Conservation (phyloP, 2,888 invertebrate species). For the Lapara coniferarum region DNA sequence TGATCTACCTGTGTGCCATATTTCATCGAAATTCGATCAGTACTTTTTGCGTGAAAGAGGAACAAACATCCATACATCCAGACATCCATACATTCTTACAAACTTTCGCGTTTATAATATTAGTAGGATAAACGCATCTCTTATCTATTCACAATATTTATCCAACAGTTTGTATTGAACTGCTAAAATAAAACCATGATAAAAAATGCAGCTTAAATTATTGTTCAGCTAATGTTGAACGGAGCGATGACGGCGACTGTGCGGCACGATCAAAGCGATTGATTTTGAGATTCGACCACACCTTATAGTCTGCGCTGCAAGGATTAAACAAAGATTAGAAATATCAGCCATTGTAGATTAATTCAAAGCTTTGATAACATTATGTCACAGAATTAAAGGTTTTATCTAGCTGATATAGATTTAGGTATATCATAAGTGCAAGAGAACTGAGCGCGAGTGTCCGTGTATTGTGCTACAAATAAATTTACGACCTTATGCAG, state of each 20-base stretch:
- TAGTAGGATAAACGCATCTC: neutral
- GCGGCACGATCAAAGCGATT: slow-evolving; percentile 63
- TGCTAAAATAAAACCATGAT: neutral
- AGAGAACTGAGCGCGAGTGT: too few species aligned
- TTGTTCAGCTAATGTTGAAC: slow-evolving; percentile 18
- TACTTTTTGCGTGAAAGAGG: too few species aligned
- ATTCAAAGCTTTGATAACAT: slow-evolving; percentile 14
- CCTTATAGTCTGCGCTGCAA: slow-evolving; percentile 13
- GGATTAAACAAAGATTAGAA: slow-evolving; percentile 19
- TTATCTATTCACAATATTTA: neutral
- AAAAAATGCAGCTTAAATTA: slow-evolving; percentile 19
- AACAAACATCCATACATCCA: too few species aligned
- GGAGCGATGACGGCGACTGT: slow-evolving; percentile 19
- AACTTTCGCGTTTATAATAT: too few species aligned
- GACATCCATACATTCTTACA: too few species aligned
- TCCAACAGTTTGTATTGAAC: neutral
- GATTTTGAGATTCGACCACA: slow-evolving; percentile 63
- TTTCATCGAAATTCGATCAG: too few species aligned
- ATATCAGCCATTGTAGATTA: slow-evolving; percentile 10
- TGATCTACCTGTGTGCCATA: too few species aligned
- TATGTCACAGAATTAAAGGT: neutral
- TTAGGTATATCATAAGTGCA: too few species aligned
- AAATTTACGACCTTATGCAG: too few species aligned
- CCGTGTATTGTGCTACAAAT: too few species aligned
- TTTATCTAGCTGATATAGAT: neutral